phyloP scores from a whole-genome alignment of 2,797 vertebrate species.

The Pipistrellus nathusii region DNA sequence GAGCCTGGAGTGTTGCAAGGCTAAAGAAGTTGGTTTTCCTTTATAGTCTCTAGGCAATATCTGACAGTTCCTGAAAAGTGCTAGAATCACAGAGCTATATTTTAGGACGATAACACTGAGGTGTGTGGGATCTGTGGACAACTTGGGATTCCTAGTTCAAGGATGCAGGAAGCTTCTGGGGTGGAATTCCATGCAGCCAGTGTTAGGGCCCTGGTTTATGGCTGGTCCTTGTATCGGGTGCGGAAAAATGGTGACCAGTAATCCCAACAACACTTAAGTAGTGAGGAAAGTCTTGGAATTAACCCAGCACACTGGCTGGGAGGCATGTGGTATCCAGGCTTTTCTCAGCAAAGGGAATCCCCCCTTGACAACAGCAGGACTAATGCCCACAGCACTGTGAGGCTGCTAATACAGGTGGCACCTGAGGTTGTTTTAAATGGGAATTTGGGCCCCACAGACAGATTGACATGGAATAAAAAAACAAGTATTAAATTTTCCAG shows the following conservation, averaged over 20 bases:
- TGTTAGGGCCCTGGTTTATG: too few relatives aligned
- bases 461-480: not conserved
- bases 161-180: not conserved
- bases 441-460: not conserved
- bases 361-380: not conserved
- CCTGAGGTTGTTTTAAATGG: not conserved
- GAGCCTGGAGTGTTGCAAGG: not conserved
- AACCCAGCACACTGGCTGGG: not conserved
- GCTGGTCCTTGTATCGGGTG: not conserved
- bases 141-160: not conserved
- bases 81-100: not conserved
- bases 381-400: not conserved
- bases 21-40: not conserved
- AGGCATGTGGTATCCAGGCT: not conserved
- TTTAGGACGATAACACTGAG: not conserved
- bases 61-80: not conserved
- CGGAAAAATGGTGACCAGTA: not conserved
- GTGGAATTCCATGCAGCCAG: not conserved
- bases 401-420: rapidly evolving
- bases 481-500: not conserved
- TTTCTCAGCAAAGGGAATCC: not conserved
- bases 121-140: not conserved
- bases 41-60: not conserved
- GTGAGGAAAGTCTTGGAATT: not conserved
- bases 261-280: not conserved